Evolutionary conservation across 2,888 invertebrate species (phyloP), one percentile per base, ranked within the genome.

Genomic region (Bedellia somnulentella): DNA sequence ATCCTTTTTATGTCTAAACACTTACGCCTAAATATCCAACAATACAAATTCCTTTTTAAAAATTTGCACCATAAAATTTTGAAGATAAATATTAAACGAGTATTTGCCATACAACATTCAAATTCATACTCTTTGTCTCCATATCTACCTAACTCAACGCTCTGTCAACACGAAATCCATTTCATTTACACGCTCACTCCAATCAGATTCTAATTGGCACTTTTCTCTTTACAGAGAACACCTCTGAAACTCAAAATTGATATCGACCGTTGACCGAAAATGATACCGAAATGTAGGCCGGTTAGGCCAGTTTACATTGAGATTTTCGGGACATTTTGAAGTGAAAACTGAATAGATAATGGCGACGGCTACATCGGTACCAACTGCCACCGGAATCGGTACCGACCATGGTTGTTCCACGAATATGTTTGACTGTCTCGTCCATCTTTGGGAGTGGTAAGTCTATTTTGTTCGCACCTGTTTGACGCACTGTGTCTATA

Each of bases 381-480:
- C 47, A 60, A 57, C 51, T 57, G 62, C 14, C 71, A 68, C 33
- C 58, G 13, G 4, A 29, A 73, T 45, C 73, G 75, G 57, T 50
- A 57, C 62, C 13, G 71, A 68, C 33, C 58, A 73, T 45, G 75
- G 75, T 39, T 75, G 75, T 45, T 70, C 71, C 3, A 23, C 29
- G 8, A 29, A 29, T 38, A 64, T 71, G 63, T 75, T 75, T 42
- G 67, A 73, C 46, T 75, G 75, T 34, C 57, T 75, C 25, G 60
- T 62, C 10, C 73, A 75, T 41, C 55, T 75, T 16, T 75, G 75
- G 75, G 75, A 75, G 38, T 75, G 75, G 75, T 73, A 34, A 68
- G 73, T 27, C 30, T 34, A 34, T 33, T 33, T 33, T 32, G 24
- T 29, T 30, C 26, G 17, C 10, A 5, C 23, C n/a, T 24, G 9